phyloP scores from a whole-genome alignment of 2,888 invertebrate species.

The Willowsia nigromaculata region DNA sequence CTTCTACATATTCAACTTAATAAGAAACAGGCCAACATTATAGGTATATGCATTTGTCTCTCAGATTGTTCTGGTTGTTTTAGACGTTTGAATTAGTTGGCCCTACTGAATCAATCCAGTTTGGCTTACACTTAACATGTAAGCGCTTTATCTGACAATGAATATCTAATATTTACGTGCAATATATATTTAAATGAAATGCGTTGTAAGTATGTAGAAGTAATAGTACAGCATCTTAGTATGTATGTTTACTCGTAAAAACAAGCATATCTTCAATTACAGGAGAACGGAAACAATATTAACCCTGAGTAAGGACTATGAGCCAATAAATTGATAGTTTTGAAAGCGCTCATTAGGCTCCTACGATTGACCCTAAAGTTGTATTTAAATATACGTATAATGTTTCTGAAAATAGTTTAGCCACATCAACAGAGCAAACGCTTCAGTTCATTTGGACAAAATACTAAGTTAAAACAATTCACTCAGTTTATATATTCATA shows the following conservation, averaged over 20 bases:
- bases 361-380: slow-evolving; percentile 49
- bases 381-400: slow-evolving; percentile 3
- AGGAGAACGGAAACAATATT: slow-evolving; percentile 12
- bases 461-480: background rate
- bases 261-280: background rate
- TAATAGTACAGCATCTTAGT: background rate
- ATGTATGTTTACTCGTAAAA: background rate
- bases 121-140: background rate
- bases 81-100: background rate
- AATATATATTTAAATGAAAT: background rate
- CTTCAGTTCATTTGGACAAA: background rate
- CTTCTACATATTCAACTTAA: too few relatives aligned
- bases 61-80: background rate
- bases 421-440: background rate
- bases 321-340: slow-evolving; percentile 53
- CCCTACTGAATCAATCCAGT: background rate
- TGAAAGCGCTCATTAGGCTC: slow-evolving; percentile 69
- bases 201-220: background rate
- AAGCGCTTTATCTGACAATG: background rate
- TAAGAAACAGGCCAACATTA: too few relatives aligned
- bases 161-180: background rate
- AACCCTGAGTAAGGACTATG: slow-evolving; percentile 65
- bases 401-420: slow-evolving; percentile 12
- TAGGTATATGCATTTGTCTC: too few relatives aligned
- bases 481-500: background rate